Evolutionary conservation across 2,888 invertebrate species (phyloP).

Genomic region (Galerucella calmariensis): DNA sequence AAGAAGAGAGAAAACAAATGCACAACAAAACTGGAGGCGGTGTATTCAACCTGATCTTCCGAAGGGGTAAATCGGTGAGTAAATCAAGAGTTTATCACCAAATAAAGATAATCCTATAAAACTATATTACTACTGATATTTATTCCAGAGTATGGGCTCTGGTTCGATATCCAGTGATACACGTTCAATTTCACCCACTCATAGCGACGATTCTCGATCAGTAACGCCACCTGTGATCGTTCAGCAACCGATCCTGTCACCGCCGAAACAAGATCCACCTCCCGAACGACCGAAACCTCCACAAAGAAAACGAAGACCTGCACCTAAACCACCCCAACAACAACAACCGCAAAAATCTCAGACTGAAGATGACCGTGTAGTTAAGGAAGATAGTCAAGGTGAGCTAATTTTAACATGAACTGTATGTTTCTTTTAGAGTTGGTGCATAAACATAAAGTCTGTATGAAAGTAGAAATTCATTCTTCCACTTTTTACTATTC

Average conservation of each 20-base stretch:
- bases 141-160: slow-evolving; percentile 61
- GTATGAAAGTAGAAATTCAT: too few species aligned
- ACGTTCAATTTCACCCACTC: slow-evolving; percentile 69
- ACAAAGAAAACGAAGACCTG: slow-evolving; percentile 69
- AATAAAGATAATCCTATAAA: not conserved
- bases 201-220: slow-evolving; percentile 69
- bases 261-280: slow-evolving; percentile 58
- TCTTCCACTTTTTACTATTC: too few species aligned
- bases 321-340: slow-evolving; percentile 69
- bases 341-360: slow-evolving; percentile 21
- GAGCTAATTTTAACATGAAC: not conserved
- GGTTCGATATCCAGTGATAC: slow-evolving; percentile 64
- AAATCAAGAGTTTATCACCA: not conserved
- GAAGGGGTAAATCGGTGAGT: slow-evolving; percentile 64
- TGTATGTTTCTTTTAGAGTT: not conserved
- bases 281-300: slow-evolving; percentile 66
- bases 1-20: slow-evolving; percentile 69
- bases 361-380: slow-evolving; percentile 38
- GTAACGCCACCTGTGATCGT: slow-evolving; percentile 62
- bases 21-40: slow-evolving; percentile 66
- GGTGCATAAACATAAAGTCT: too few species aligned
- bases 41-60: slow-evolving; percentile 69
- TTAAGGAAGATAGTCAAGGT: slow-evolving; percentile 18
- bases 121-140: too few species aligned
- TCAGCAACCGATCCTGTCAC: slow-evolving; percentile 52